Evolutionary conservation across 1,140 invertebrate genomes (phyloP), one percentile per base, ranked within the genome.

Genomic region (Amyelois transitella): DNA sequence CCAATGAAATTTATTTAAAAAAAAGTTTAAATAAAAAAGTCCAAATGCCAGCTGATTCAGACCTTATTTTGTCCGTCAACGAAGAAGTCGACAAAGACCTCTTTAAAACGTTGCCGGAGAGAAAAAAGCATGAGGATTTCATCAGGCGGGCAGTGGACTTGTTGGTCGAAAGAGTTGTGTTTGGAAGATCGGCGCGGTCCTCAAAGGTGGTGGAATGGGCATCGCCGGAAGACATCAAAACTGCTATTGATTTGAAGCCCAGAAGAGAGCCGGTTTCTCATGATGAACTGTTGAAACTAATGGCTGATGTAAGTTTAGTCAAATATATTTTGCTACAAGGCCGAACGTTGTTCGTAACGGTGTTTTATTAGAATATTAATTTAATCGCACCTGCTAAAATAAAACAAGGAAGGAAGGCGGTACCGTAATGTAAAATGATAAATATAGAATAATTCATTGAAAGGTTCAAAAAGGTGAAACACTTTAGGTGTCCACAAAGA

Each of bases 161-260:
- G 43, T 86, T 96, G 43, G 85, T 96, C 14, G 90, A 94, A 49
- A 88, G 94, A 38, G 94, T 94, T 4, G 91, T 96, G 12, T 96
- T 96, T 62, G 89, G 93, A 65, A 93, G 93, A 17, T 93, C 94
- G 0, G 90, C 90, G 43, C 89, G 94, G 28, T 89, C 90, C 6
- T 91, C 90, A 38, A 92, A 91, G 75, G 94, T 96, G 0, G 90
- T 95, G 14, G 92, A 95, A 66, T 96, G 94, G 92, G 89, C 91
- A 43, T 89, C 91, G 44, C 95, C 95, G 1, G 89, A 91, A 12
- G 86, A 92, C 49, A 84, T 96, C 24, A 86, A 89, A 21, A 84
- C 90, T 24, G 81, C 91, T 0, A 89, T 96, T 10, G 92, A 96
- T 72, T 89, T 96, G 62, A 78, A 91, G 20, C 76, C 95, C 5